These are phyloP conservation scores for Polia nebulosa DNA, from an alignment of 2,888 invertebrate genomes.

Conservation along the genomic window DNA sequence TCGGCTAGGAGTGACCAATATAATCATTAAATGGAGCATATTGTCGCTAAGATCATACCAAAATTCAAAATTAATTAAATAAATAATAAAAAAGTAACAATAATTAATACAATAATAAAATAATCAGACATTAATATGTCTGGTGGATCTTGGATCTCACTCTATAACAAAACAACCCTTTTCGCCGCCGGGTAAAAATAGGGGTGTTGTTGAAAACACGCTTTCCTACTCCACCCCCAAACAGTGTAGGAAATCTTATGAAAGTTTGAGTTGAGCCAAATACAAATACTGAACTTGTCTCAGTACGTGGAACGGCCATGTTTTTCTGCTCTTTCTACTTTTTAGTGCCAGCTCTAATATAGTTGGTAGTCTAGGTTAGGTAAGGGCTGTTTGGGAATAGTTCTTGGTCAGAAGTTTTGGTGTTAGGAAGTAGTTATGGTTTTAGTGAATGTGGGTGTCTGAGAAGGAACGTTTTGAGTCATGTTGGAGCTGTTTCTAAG, in stretches of 20 bases:
- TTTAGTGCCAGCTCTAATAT: slow-evolving; percentile 24
- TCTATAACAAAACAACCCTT: too few species aligned
- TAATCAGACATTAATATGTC: too few species aligned
- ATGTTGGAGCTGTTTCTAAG: neutral
- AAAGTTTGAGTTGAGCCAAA: slow-evolving; percentile 42
- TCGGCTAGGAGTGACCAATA: too few species aligned
- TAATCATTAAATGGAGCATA: too few species aligned
- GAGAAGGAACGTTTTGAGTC: neutral
- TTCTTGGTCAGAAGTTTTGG: neutral
- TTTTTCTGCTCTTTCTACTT: slow-evolving; percentile 37
- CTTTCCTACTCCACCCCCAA: neutral
- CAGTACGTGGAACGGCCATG: slow-evolving; percentile 19
- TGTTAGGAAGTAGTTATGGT: slow-evolving; percentile 18
- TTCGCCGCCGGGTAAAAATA: slow-evolving; percentile 3
- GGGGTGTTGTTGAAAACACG: slow-evolving; percentile 19
- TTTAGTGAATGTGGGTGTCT: slow-evolving; percentile 5
- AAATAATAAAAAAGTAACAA: too few species aligned
- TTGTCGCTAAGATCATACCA: too few species aligned
- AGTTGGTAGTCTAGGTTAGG: slow-evolving; percentile 3
- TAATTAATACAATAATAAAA: too few species aligned
- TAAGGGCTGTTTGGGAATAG: slow-evolving; percentile 1
- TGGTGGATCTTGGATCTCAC: too few species aligned
- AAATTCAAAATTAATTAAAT: too few species aligned
- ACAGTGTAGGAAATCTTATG: slow-evolving; percentile 27
- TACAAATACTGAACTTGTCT: slow-evolving; percentile 40